Conservation (phyloP, 1,140 invertebrate genomes). For the Pristionchus pacificus region DNA sequence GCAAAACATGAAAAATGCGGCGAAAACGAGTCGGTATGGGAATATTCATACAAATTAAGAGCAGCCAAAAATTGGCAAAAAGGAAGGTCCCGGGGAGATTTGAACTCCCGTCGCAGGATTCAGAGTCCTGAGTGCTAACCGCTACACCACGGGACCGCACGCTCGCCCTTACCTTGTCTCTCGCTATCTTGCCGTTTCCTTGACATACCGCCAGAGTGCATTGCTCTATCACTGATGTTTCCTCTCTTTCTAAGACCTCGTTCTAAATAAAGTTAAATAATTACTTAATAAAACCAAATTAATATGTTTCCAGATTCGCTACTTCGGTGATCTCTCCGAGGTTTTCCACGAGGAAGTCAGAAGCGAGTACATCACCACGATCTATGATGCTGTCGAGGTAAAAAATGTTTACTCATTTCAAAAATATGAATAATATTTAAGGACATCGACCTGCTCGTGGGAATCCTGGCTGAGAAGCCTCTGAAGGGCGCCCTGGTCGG, state of each 20-base stretch:
- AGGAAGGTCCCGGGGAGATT: too few relatives aligned
- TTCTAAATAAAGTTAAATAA: too few relatives aligned
- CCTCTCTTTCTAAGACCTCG: too few relatives aligned
- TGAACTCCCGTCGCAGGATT: constrained; percentile 83
- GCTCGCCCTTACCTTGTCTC: too few relatives aligned
- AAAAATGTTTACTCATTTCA: too few relatives aligned
- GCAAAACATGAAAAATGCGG: constrained; percentile 37
- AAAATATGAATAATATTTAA: constrained; percentile 66
- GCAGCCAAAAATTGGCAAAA: too few relatives aligned
- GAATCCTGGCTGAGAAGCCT: constrained; percentile 73
- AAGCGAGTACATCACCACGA: constrained; percentile 20
- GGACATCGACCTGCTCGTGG: constrained; percentile 78
- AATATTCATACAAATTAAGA: too few relatives aligned
- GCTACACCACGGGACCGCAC: constrained; percentile 81
- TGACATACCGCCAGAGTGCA: too few relatives aligned
- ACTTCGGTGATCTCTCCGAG: constrained; percentile 41
- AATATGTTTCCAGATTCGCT: constrained; percentile 25
- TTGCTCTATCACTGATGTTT: too few relatives aligned
- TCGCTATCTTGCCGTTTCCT: too few relatives aligned
- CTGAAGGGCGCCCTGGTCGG: constrained; percentile 68
- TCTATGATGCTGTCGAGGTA: constrained; percentile 21
- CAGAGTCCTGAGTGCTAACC: constrained; percentile 84
- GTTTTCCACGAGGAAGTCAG: constrained; percentile 29
- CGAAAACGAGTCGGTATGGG: too few relatives aligned
- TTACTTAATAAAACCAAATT: too few relatives aligned